A percentile compares a stretch with the other conserved stretches of the same genome.
These are phyloP conservation scores for Hemicentrotus pulcherrimus DNA, from an alignment of 35 echinoderm and acorn worm species.

Conservation along the genomic window DNA sequence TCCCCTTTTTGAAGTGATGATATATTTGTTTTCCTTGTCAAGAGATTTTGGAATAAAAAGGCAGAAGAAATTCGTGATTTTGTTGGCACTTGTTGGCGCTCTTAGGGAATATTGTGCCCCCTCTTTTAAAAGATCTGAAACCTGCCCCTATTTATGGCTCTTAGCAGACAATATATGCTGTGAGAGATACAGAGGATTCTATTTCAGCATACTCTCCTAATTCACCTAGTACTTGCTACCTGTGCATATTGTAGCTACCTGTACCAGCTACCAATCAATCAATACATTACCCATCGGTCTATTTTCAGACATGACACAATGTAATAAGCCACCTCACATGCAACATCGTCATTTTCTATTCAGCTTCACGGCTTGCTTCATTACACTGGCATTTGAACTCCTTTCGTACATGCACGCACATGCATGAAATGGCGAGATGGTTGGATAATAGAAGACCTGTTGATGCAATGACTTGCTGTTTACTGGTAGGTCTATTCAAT, in stretches of 20 bases:
- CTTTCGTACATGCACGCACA: background rate
- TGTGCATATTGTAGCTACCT: background rate
- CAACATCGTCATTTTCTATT: background rate
- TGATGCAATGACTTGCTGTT: too few relatives aligned
- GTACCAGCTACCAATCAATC: background rate
- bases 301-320: background rate
- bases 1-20: too few relatives aligned
- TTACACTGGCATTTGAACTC: background rate
- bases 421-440: background rate
- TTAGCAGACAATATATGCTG: too few relatives aligned
- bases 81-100: too few relatives aligned
- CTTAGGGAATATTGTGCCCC: too few relatives aligned
- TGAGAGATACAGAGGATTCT: background rate
- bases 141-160: too few relatives aligned
- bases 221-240: background rate
- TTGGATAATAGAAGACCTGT: background rate
- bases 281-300: background rate
- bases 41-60: too few relatives aligned
- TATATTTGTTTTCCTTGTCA: too few relatives aligned
- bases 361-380: background rate
- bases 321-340: background rate
- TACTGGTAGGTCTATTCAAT: too few relatives aligned
- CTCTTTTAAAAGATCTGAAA: too few relatives aligned
- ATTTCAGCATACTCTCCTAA: background rate
- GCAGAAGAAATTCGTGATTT: too few relatives aligned